These are phyloP conservation scores for Mycalesis mineus DNA, from an alignment of 2,888 invertebrate species.

Conservation along the genomic window DNA sequence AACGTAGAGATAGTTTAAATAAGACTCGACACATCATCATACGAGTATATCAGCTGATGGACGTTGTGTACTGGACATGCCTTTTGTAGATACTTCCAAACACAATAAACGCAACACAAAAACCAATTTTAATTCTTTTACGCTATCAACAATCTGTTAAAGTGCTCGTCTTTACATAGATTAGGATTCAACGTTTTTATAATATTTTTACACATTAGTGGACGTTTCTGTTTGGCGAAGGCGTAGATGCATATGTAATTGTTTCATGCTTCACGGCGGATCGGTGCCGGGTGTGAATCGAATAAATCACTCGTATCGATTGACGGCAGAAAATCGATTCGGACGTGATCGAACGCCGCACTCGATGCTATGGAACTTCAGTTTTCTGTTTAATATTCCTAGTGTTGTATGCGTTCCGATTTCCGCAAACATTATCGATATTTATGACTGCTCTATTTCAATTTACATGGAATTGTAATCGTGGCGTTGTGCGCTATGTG, in stretches of 20 bases:
- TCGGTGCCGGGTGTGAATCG: constrained; percentile 53
- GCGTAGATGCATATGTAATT: constrained; percentile 20
- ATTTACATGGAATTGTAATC: constrained; percentile 14
- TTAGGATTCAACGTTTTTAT: too few relatives aligned
- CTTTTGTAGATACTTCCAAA: too few relatives aligned
- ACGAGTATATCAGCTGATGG: too few relatives aligned
- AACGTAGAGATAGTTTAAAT: too few relatives aligned
- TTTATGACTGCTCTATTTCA: constrained; percentile 16
- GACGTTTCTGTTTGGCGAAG: background rate
- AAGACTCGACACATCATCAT: too few relatives aligned
- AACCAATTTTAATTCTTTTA: too few relatives aligned
- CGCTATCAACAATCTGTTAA: too few relatives aligned
- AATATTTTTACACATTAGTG: background rate
- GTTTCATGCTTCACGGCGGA: constrained; percentile 32
- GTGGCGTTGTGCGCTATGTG: constrained; percentile 2
- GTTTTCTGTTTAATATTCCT: constrained; percentile 24
- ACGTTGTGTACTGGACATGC: too few relatives aligned
- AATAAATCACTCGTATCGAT: constrained; percentile 61
- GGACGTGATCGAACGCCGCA: constrained; percentile 46
- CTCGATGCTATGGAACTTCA: constrained; percentile 26
- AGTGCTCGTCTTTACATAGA: too few relatives aligned
- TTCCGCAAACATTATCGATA: constrained; percentile 18
- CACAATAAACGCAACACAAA: too few relatives aligned
- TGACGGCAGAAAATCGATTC: constrained; percentile 68
- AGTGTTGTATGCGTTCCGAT: constrained; percentile 11